These are phyloP conservation scores for Eulemur coronatus DNA, from an alignment of 2,797 vertebrate genomes.

Conservation along the genomic window DNA sequence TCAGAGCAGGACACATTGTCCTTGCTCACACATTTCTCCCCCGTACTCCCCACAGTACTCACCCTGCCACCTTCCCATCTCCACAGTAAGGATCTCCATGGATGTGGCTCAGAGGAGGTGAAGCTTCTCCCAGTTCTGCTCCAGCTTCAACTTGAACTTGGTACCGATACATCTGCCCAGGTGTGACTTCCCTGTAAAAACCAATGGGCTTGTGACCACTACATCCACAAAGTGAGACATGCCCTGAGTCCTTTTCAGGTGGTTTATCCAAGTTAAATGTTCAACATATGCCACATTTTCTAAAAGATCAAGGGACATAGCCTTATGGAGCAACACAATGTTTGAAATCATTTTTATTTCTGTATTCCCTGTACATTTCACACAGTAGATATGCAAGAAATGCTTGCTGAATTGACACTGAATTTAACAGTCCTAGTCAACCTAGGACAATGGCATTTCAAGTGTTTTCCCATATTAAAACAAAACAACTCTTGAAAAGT, in stretches of 20 bases:
- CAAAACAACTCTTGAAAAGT: not conserved
- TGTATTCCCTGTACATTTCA: not conserved
- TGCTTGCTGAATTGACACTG: not conserved
- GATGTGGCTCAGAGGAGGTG: conserved; percentile 88
- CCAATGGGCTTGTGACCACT: conserved; percentile 5
- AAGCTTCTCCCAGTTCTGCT: conserved; percentile 87
- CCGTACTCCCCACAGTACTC: conserved; percentile 66
- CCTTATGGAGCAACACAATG: not conserved
- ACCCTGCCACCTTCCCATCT: conserved; percentile 91
- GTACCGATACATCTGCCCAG: conserved; percentile 90
- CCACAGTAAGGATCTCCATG: conserved; percentile 93
- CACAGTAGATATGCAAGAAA: not conserved
- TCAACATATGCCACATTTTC: not conserved
- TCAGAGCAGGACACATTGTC: too few species aligned
- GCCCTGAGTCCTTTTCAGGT: not conserved
- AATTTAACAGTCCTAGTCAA: not conserved
- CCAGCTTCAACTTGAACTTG: conserved; percentile 90
- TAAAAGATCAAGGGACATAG: not conserved
- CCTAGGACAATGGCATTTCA: not conserved
- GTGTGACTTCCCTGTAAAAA: conserved; percentile 88
- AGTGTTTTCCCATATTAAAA: not conserved
- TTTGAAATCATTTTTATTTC: not conserved
- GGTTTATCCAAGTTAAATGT: not conserved
- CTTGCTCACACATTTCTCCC: not conserved
- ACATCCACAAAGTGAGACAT: not conserved